phyloP scores from a whole-genome alignment of 2,888 invertebrate species.

The Lampropteryx suffumata region DNA sequence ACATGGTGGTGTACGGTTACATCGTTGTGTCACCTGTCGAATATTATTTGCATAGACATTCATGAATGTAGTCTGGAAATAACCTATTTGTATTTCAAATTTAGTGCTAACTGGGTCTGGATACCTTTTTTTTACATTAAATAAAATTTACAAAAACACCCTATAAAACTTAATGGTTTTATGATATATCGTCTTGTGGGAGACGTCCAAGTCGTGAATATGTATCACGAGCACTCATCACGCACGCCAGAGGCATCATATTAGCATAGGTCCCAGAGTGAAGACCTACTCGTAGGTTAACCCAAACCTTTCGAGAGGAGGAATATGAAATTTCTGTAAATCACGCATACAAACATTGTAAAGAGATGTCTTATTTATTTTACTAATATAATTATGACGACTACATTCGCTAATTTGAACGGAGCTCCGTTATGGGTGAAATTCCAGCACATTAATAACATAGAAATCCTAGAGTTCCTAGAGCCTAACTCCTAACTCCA shows the following conservation, averaged over 20 bases:
- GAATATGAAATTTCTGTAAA: not conserved
- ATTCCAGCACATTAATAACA: no score
- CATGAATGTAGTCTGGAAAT: conserved; percentile 13
- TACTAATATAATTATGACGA: no score
- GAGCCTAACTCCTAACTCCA: no score
- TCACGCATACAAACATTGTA: not conserved
- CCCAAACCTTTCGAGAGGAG: conserved; percentile 1
- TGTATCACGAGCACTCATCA: conserved; percentile 17
- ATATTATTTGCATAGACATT: conserved; percentile 21
- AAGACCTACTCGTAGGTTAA: conserved; percentile 12
- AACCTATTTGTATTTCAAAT: not conserved
- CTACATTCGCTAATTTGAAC: no score
- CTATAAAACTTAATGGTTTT: conserved; percentile 8
- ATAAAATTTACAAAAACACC: not conserved
- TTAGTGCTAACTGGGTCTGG: no score
- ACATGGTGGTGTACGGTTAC: conserved; percentile 18
- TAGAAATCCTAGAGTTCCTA: no score
- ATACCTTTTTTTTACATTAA: not conserved
- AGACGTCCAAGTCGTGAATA: conserved; percentile 18
- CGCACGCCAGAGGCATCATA: conserved; percentile 17
- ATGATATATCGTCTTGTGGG: conserved; percentile 4
- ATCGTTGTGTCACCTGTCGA: conserved; percentile 23
- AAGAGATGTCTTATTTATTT: not conserved
- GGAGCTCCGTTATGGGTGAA: no score
- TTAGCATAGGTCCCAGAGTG: conserved; percentile 5